Evolutionary conservation across 2,113 vertebrate species (phyloP), one percentile per base, ranked within the genome.

Genomic region (Coptodon rendalli): DNA sequence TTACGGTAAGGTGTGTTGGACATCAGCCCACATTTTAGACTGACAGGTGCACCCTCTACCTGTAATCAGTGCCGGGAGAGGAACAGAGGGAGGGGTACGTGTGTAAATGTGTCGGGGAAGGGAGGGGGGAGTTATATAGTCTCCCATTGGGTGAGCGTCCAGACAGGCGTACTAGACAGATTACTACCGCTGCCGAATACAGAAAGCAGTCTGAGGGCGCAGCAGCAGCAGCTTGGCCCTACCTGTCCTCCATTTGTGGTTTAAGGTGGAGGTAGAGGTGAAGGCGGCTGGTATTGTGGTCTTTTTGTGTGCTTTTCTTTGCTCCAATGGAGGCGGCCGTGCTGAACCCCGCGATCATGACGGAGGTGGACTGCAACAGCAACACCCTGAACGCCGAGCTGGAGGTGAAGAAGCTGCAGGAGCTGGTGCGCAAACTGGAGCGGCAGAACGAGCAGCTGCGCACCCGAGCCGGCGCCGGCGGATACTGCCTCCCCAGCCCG

Each of bases 371-470:
- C 87, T 93, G 94, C 87, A 96, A 95, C 93, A 93, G 96, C 91
- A 89, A 96, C 89, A 91, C 68, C 79, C 92, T 96, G 93, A 97
- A 95, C 93, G 97, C 97, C 2, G 97, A 98, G 96, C 94, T 97
- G 95, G 97, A 98, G 96, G 97, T 98, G 95, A 97, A 97, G 96
- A 99, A 98, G 96, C 97, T 98, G 92, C 98, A 98, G 96, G 97
- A 98, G 95, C 97, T 99, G 88, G 97, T 99, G 56, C 95, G 97
- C 54, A 98, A 97, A 82, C 96, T 98, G 94, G 98, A 98, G 95
- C 95, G 95, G 90, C 97, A 98, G 91, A 98, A 98, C 91, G 96
- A 98, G 94, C 97, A 97, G 96, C 96, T 98, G 63, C 95, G 97
- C 82, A 97, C 94, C 87, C 95, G 97, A 31, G 95, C 97, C 93